Conservation (phyloP, 1,140 invertebrate species). For the Cephus cinctus region DNA sequence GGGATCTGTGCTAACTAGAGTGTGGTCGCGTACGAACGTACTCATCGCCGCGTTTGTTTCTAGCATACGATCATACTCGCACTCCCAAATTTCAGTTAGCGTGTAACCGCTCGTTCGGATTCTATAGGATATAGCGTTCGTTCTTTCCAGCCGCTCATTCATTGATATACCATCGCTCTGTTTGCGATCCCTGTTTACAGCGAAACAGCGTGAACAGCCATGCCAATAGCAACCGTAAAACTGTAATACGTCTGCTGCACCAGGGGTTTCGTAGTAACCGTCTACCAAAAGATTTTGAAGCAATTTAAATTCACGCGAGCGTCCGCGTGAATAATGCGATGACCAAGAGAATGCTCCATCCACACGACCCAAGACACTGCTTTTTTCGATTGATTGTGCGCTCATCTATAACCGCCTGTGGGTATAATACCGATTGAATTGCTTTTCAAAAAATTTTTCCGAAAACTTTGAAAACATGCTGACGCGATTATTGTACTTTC, state of each 20-base stretch:
- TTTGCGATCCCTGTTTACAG: too few relatives aligned
- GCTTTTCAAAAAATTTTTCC: conserved; percentile 17
- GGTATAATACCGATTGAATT: conserved; percentile 2
- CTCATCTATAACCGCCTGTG: not conserved
- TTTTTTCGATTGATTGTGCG: conserved; percentile 4
- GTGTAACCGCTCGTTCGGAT: too few relatives aligned
- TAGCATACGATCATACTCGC: conserved; percentile 7
- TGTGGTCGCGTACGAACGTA: not conserved
- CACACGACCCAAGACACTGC: conserved; percentile 1
- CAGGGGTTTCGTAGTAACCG: too few relatives aligned
- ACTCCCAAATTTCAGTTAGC: conserved; percentile 17
- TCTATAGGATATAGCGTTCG: too few relatives aligned
- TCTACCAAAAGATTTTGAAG: too few relatives aligned
- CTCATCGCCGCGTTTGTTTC: not conserved
- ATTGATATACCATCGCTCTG: too few relatives aligned
- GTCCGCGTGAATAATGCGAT: conserved; percentile 9
- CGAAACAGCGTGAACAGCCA: too few relatives aligned
- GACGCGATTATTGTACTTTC: conserved; percentile 19
- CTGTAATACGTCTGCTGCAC: too few relatives aligned
- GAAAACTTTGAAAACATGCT: conserved; percentile 12
- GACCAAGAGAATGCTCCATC: conserved; percentile 5
- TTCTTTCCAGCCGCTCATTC: too few relatives aligned
- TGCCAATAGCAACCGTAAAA: too few relatives aligned
- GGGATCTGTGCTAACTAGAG: conserved; percentile 1
- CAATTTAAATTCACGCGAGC: not conserved